A percentile compares a stretch with the other conserved stretches of the same genome.
These are phyloP conservation scores for Saccostrea echinata DNA, from an alignment of 1,140 invertebrate species.

Conservation along the genomic window DNA sequence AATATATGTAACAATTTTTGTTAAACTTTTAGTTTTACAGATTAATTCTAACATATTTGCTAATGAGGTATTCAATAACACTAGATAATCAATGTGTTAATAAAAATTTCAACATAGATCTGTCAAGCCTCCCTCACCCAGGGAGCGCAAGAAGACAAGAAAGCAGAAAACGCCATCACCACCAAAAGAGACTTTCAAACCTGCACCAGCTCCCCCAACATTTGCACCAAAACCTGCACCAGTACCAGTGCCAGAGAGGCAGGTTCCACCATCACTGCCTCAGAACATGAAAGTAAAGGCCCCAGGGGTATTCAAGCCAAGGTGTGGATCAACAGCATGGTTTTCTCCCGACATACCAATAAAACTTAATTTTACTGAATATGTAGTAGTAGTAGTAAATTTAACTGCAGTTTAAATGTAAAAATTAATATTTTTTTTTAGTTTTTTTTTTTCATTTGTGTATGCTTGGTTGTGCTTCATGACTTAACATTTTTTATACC, in stretches of 20 bases:
- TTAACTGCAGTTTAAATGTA: neutral
- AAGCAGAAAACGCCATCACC: constrained; percentile 65
- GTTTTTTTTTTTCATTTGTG: neutral
- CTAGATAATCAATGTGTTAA: neutral
- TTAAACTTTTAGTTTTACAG: neutral
- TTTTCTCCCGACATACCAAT: neutral
- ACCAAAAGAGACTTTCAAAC: constrained; percentile 62
- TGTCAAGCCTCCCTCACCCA: constrained; percentile 64
- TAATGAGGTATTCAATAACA: neutral
- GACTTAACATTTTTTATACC: neutral
- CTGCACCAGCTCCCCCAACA: constrained; percentile 48
- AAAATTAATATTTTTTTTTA: neutral
- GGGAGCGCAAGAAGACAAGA: constrained; percentile 61
- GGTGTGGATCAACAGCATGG: constrained; percentile 16
- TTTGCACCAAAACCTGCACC: constrained; percentile 56
- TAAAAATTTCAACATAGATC: constrained; percentile 54
- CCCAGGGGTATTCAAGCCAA: constrained; percentile 36
- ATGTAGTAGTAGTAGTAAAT: neutral
- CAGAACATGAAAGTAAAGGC: neutral
- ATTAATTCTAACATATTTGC: neutral
- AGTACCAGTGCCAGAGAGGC: constrained; percentile 17
- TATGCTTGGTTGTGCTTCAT: constrained; percentile 6
- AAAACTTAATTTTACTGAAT: neutral
- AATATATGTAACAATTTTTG: neutral
- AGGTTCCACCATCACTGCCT: neutral